Conservation (phyloP, 2,888 invertebrate genomes). For the Chloromyia formosa region DNA sequence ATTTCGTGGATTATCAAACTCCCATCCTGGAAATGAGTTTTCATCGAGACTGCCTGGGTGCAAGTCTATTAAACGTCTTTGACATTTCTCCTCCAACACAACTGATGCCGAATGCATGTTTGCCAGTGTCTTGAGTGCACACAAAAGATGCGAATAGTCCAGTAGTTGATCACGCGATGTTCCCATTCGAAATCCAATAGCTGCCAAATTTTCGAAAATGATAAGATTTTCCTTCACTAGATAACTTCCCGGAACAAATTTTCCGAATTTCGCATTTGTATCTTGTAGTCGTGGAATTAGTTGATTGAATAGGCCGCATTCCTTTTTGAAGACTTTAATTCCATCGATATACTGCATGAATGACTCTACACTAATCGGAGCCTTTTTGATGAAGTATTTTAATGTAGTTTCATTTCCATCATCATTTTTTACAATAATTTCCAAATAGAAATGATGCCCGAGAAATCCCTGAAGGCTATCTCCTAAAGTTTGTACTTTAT, state of each 20-base stretch:
- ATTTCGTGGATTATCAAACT: constrained; percentile 54
- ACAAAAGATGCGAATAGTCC: constrained; percentile 61
- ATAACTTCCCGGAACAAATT: constrained; percentile 62
- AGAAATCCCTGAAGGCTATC: constrained; percentile 39
- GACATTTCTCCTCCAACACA: constrained; percentile 58
- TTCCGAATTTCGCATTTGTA: constrained; percentile 52
- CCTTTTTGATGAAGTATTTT: constrained; percentile 69
- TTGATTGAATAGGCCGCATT: constrained; percentile 64
- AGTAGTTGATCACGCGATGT: constrained; percentile 57
- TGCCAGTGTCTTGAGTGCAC: constrained; percentile 62
- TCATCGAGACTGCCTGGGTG: constrained; percentile 59
- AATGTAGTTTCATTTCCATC: constrained; percentile 41
- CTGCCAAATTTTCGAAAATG: constrained; percentile 64
- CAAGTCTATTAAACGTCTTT: constrained; percentile 54
- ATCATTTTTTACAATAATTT: not conserved
- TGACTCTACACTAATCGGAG: constrained; percentile 66
- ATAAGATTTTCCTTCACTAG: constrained; percentile 61
- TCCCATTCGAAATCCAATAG: constrained; percentile 58
- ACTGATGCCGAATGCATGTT: constrained; percentile 64
- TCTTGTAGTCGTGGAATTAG: constrained; percentile 63
- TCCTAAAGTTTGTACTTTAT: not conserved
- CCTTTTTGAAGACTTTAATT: constrained; percentile 66
- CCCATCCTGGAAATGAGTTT: constrained; percentile 59
- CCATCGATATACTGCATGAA: constrained; percentile 66
- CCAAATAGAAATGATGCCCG: constrained; percentile 19